Base-by-base conservation (phyloP, 2,888 invertebrate genomes). In the Hoplodrina ambigua region DNA sequence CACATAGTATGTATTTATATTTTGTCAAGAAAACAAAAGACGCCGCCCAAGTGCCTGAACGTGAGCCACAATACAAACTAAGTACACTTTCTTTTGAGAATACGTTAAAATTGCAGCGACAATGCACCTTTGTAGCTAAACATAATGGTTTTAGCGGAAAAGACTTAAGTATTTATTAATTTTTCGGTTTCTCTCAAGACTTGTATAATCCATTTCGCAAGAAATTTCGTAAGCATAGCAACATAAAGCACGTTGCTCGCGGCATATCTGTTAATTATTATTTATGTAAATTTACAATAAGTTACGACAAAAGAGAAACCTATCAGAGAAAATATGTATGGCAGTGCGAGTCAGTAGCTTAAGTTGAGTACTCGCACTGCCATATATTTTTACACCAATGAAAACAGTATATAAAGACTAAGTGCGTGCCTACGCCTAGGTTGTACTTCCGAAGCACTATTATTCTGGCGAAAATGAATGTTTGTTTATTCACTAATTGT, bases 261-360 rank as follows among this genome's bases (percentile, higher is more conserved):
- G 76, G 80, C 73, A 78, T 54, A 72, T 80, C 79, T 81, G 79
- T 84, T 88, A 84, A 87, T 88, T 86, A 86, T 84, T 82, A 76
- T 72, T 85, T 89, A 89, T 90, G 88, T 78, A 87, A 89, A 89
- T 87, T 83, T 77, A 85, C 78, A 75, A 80, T 78, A 83, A 70
- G 79, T 78, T 81, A 78, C 72, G 69, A 55, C 41, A 63, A 78
- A 80, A 85, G 85, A 73, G 85, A 84, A 85, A 84, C 71, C 75
- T 67, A 70, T 73, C 69, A 58, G 33, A 49, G 58, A 60, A 46
- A 25, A 25, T n/a, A n/a, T 25, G 25, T 25, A 25, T 25, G 25
- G 25, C 25, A 25, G 2, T 25, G 25, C 25, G 2, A 25, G 25
- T 25, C 1, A 2, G 2, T 25, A 25, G 25, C 4, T 15, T 17